phyloP scores from a whole-genome alignment of 2,888 invertebrate genomes.

The Spodoptera picta region DNA sequence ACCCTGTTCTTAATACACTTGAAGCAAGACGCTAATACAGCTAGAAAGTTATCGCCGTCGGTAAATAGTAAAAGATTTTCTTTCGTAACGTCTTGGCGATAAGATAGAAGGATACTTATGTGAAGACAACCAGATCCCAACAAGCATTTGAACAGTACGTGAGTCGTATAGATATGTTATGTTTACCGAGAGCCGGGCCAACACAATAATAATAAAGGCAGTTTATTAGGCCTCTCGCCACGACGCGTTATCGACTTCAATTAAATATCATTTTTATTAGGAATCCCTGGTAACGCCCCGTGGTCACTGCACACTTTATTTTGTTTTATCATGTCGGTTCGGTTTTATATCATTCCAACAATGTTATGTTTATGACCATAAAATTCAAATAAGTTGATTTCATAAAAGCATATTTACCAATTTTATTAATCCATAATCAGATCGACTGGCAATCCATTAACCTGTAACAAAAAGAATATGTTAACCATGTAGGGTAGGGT shows the following conservation, averaged over 20 bases:
- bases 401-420: constrained; percentile 63
- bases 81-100: constrained; percentile 45
- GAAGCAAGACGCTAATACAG: constrained; percentile 34
- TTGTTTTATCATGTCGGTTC: constrained; percentile 70
- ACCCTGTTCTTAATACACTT: constrained; percentile 21
- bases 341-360: constrained; percentile 66
- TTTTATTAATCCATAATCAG: constrained; percentile 69
- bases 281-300: constrained; percentile 80
- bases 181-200: constrained; percentile 78
- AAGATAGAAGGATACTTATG: constrained; percentile 56
- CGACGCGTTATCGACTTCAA: constrained; percentile 85
- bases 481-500: constrained; percentile 52
- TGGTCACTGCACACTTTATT: constrained; percentile 71
- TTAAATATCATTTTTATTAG: constrained; percentile 88
- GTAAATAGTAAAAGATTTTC: constrained; percentile 54
- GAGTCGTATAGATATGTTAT: constrained; percentile 65
- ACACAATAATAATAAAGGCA: constrained; percentile 85
- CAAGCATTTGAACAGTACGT: constrained; percentile 55
- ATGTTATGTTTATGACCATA: constrained; percentile 52
- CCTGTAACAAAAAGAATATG: constrained; percentile 69
- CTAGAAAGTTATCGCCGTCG: constrained; percentile 40
- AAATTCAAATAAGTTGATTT: constrained; percentile 41
- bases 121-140: constrained; percentile 59
- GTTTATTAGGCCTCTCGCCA: constrained; percentile 85
- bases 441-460: constrained; percentile 69